Conservation (phyloP, 2,797 vertebrate species). For the Brotula barbata region DNA sequence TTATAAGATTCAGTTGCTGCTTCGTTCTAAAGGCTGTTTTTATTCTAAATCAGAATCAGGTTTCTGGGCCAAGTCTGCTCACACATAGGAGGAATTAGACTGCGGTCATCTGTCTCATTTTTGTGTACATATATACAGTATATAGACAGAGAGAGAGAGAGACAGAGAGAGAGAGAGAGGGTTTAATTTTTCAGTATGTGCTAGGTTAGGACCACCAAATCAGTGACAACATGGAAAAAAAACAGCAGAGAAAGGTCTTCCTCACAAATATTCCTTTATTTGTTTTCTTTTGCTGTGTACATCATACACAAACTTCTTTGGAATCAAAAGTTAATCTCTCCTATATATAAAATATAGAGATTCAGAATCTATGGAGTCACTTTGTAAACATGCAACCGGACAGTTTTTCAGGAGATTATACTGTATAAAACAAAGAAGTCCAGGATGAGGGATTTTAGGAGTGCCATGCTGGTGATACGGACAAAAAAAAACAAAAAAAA, state of each 20-base stretch:
- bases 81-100: too few relatives aligned
- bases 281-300: slow-evolving; percentile 70
- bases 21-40: background rate
- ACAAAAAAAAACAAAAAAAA: slow-evolving; percentile 29
- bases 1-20: background rate
- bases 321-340: slow-evolving; percentile 72
- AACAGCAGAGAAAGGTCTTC: slow-evolving; percentile 7
- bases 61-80: too few relatives aligned
- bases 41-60: too few relatives aligned
- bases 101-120: background rate
- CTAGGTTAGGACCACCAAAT: background rate
- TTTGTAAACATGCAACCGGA: slow-evolving; percentile 76
- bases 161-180: too few relatives aligned
- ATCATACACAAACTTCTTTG: slow-evolving; percentile 75
- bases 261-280: slow-evolving; percentile 62
- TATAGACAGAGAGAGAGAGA: too few relatives aligned
- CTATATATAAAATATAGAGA: slow-evolving; percentile 29
- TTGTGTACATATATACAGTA: too few relatives aligned
- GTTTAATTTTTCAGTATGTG: too few relatives aligned
- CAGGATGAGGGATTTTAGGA: slow-evolving; percentile 36
- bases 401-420: slow-evolving; percentile 32
- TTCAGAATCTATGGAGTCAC: slow-evolving; percentile 40
- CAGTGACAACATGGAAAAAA: slow-evolving; percentile 3
- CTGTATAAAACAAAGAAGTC: slow-evolving; percentile 26
- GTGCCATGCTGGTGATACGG: slow-evolving; percentile 46